Percentiles rank a stretch among this genome's conserved stretches.
Evolutionary conservation across 2,797 vertebrate genomes (phyloP).

Genomic region (Epinephelus coioides): DNA sequence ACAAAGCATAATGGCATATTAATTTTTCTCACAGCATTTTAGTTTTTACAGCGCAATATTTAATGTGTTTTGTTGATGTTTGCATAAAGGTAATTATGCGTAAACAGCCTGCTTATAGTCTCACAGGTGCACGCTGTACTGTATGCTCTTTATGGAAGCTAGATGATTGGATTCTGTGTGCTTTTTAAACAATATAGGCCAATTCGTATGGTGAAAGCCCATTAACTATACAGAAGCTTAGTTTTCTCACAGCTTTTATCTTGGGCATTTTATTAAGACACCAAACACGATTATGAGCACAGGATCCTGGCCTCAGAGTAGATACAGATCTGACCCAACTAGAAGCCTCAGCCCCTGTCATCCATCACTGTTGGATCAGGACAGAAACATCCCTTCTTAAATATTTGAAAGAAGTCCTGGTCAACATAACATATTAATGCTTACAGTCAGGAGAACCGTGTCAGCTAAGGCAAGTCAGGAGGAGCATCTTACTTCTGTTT

Average conservation of each 20-base stretch:
- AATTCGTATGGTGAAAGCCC: constrained; percentile 41
- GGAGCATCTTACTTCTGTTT: constrained; percentile 14
- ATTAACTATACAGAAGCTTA: constrained; percentile 42
- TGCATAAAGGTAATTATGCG: constrained; percentile 37
- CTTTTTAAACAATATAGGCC: constrained; percentile 36
- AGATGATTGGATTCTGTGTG: constrained; percentile 32
- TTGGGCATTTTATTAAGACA: constrained; percentile 35
- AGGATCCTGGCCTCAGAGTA: constrained; percentile 35
- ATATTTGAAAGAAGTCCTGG: constrained; percentile 31
- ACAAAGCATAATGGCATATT: constrained; percentile 13
- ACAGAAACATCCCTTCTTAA: constrained; percentile 23
- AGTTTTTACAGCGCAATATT: constrained; percentile 29
- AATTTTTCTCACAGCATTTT: constrained; percentile 5
- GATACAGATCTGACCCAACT: constrained; percentile 43
- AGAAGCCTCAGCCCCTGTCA: constrained; percentile 31
- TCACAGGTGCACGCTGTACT: constrained; percentile 38
- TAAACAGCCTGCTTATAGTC: constrained; percentile 25
- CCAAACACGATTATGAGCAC: constrained; percentile 44
- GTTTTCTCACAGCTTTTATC: constrained; percentile 55
- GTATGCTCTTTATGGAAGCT: constrained; percentile 33
- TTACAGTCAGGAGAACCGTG: background rate
- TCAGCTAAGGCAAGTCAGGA: constrained; percentile 4
- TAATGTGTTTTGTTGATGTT: constrained; percentile 24
- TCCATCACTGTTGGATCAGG: constrained; percentile 46
- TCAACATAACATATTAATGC: constrained; percentile 45